Percentiles rank a stretch among this genome's conserved stretches.
Conservation (phyloP, 2,888 invertebrate species). For the Diarsia mendica region DNA sequence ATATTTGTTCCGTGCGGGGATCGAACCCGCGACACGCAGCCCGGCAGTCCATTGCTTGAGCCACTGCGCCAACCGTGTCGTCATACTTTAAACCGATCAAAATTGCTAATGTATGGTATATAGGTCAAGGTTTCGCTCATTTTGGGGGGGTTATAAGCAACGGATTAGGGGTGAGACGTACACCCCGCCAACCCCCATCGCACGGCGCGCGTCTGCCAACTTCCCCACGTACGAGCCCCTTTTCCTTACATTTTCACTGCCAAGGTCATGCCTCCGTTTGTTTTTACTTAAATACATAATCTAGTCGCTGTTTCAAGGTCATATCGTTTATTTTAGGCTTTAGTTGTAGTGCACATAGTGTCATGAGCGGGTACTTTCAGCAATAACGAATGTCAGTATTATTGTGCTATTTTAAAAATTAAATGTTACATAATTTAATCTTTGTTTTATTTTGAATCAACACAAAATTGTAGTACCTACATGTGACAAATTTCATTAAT, state of each 20-base stretch:
- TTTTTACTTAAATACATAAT: slow-evolving; percentile 15
- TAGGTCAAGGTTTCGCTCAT: slow-evolving; percentile 42
- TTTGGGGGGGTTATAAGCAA: slow-evolving; percentile 12
- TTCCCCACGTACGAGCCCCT: slow-evolving; percentile 23
- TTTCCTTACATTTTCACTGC: slow-evolving; percentile 29
- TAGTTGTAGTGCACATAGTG: not conserved
- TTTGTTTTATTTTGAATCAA: too few relatives aligned
- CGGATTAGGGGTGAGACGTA: slow-evolving; percentile 16
- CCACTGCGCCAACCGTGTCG: too few relatives aligned
- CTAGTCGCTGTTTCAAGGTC: slow-evolving; percentile 10
- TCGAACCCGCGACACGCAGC: too few relatives aligned
- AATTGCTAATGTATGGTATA: not conserved
- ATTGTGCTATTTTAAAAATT: too few relatives aligned
- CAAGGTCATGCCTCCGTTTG: slow-evolving; percentile 31
- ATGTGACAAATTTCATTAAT: too few relatives aligned
- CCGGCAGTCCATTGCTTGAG: too few relatives aligned
- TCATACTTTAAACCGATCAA: not conserved
- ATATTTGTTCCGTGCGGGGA: too few relatives aligned
- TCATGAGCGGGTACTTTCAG: not conserved
- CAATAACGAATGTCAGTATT: not conserved
- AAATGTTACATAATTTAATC: too few relatives aligned
- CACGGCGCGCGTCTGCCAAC: slow-evolving; percentile 21
- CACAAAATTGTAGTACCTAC: too few relatives aligned
- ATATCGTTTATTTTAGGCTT: slow-evolving; percentile 2
- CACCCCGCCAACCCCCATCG: not conserved